A percentile compares a stretch with the other conserved stretches of the same genome.
These are phyloP conservation scores for Diplolepis rosae DNA, from an alignment of 2,888 invertebrate species.

Conservation along the genomic window DNA sequence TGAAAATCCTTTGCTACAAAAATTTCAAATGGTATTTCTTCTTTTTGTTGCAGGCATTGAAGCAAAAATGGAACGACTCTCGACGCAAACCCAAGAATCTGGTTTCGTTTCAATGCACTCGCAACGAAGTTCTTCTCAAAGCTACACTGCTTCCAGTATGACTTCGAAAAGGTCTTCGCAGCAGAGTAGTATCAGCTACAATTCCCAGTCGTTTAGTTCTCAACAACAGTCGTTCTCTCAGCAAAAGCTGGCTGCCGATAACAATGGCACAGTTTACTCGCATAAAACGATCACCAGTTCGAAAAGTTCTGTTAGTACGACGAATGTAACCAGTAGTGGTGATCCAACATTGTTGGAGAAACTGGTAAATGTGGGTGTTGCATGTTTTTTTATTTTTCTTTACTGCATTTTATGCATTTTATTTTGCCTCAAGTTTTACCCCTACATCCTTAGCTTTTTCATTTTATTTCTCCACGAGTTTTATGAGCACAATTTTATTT, in stretches of 20 bases:
- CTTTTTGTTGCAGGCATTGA: constrained; percentile 63
- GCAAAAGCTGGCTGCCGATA: constrained; percentile 64
- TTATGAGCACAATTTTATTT: neutral
- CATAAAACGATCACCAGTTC: constrained; percentile 65
- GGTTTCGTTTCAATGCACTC: constrained; percentile 81
- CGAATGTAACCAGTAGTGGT: constrained; percentile 59
- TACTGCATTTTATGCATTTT: neutral
- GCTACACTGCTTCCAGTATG: constrained; percentile 70
- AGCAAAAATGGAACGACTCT: constrained; percentile 71
- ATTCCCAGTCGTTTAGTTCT: constrained; percentile 66
- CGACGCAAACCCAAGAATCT: constrained; percentile 74
- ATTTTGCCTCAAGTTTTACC: neutral
- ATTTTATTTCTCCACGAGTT: neutral
- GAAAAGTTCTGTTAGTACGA: constrained; percentile 63
- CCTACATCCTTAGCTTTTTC: neutral
- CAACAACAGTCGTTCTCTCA: constrained; percentile 68
- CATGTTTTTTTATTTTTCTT: constrained; percentile 42
- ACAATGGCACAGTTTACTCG: constrained; percentile 65
- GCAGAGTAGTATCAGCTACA: constrained; percentile 76
- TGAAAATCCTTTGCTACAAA: constrained; percentile 13
- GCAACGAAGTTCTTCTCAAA: constrained; percentile 79
- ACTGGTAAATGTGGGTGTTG: constrained; percentile 69
- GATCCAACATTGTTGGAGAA: constrained; percentile 66
- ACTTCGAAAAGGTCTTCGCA: constrained; percentile 79
- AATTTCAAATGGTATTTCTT: constrained; percentile 38